These are phyloP conservation scores for Mactra quadrangularis DNA, from an alignment of 1,140 invertebrate genomes.

Conservation along the genomic window DNA sequence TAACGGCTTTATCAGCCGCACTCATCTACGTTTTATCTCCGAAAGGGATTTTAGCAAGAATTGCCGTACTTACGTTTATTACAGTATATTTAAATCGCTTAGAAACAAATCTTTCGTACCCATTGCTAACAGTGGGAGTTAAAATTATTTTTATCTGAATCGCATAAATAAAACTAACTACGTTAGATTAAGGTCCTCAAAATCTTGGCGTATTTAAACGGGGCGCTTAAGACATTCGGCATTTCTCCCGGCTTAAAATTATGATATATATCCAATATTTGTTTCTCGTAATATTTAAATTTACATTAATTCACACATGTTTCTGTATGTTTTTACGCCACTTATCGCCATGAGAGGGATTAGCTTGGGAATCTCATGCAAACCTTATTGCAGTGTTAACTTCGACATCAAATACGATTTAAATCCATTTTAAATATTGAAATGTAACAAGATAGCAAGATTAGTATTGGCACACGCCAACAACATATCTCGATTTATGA, in stretches of 20 bases:
- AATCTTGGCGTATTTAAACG: constrained; percentile 40
- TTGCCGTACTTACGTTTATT: constrained; percentile 41
- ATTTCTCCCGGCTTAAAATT: not conserved
- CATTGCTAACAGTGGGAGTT: constrained; percentile 35
- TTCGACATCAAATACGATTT: constrained; percentile 18
- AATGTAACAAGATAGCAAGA: constrained; percentile 7
- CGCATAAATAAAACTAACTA: constrained; percentile 52
- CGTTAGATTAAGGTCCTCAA: constrained; percentile 34
- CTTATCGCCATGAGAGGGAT: constrained; percentile 33
- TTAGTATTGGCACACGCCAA: constrained; percentile 8
- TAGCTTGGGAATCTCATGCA: not conserved
- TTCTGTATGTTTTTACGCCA: constrained; percentile 12
- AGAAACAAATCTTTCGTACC: constrained; percentile 37
- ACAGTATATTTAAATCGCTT: constrained; percentile 25
- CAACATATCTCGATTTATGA: constrained; percentile 1
- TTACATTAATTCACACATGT: constrained; percentile 45
- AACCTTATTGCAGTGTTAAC: not conserved
- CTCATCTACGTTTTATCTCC: constrained; percentile 32
- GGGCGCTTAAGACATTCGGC: constrained; percentile 7
- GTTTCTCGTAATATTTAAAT: constrained; percentile 46
- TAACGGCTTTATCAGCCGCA: constrained; percentile 11
- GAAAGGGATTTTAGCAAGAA: constrained; percentile 13
- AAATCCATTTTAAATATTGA: constrained; percentile 38
- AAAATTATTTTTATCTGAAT: constrained; percentile 54
- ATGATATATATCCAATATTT: constrained; percentile 12